Evolutionary conservation across 2,113 vertebrate genomes (phyloP), one percentile per base, ranked within the genome.

Genomic region (Rhea americana): DNA sequence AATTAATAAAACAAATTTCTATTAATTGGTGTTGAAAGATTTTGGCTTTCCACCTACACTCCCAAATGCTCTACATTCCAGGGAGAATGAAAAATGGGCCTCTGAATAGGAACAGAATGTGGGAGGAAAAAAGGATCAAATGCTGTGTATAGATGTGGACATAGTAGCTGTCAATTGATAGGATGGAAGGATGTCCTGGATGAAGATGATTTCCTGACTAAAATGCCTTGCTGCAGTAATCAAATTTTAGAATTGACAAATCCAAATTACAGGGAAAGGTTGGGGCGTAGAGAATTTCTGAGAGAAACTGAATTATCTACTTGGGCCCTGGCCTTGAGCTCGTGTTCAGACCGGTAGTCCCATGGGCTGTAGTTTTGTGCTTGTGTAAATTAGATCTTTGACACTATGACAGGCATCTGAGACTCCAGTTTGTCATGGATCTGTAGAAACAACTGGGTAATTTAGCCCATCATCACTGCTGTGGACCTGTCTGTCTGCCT

Each of bases 1-100:
- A 97, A 97, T 96, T 97, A 96, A 91, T 90, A 87, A 92, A 92
- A 80, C 78, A 94, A 95, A 95, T 70, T 94, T 91, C 59, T 93
- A 11, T 95, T 93, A 95, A 67, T 86, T 84, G 19, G 72, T 90
- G 93, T 62, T 94, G 95, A 95, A 95, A 97, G 94, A 92, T 66
- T 85, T 79, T 86, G 51, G 63, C 65, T 95, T 91, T 93, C 85
- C 66, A 87, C 73, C 75, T 85, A 77, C 72, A 39, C 51, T 97
- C 76, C 76, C 92, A 94, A 95, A 87, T 90, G 76, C 28, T 92
- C n/a, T 6, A 0, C 85, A 86, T 95, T 95, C 87, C 89, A 88
- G 22, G 53, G 45, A 91, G 53, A 89, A 79, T 83, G 92, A 96
- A 71, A 94, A 95, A 93, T 90, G 61, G 79, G 82, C 62, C 67